These are phyloP conservation scores for Chaetorhynchus papuensis DNA, from an alignment of 2,113 vertebrate species.

Conservation along the genomic window DNA sequence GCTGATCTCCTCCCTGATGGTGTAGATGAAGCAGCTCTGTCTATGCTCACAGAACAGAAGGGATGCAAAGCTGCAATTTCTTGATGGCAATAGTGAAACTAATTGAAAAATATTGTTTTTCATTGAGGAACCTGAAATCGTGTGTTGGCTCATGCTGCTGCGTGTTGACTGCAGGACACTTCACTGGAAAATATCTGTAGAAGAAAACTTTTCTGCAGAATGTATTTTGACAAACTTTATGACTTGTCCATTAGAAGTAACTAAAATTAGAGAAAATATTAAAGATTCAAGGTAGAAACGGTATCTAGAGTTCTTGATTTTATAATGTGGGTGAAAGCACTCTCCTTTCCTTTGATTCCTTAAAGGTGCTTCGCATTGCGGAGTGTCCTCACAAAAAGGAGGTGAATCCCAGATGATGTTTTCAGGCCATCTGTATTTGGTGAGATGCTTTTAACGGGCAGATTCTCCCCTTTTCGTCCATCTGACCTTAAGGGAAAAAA, in stretches of 20 bases:
- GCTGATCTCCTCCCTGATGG: not conserved
- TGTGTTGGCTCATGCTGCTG: not conserved
- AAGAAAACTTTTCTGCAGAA: not conserved
- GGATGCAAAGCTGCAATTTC: not conserved
- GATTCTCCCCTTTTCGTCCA: slow-evolving; percentile 5
- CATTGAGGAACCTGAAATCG: not conserved
- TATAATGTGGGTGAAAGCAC: slow-evolving; percentile 6
- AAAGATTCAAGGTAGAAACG: slow-evolving; percentile 1
- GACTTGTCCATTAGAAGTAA: not conserved
- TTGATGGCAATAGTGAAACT: not conserved
- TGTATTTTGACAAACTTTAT: not conserved
- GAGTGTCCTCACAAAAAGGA: not conserved
- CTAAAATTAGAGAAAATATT: slow-evolving; percentile 18
- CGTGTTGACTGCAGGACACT: not conserved
- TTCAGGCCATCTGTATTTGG: not conserved
- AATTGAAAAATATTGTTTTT: not conserved
- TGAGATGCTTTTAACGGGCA: slow-evolving; percentile 22
- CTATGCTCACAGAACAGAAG: not conserved
- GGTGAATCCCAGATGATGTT: slow-evolving; percentile 10
- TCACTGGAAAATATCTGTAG: not conserved
- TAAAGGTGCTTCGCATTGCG: not conserved
- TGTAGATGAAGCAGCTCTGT: not conserved
- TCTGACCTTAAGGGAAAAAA: slow-evolving; percentile 42
- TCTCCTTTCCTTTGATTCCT: not conserved
- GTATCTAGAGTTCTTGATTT: not conserved